Percentiles rank a stretch among this genome's conserved stretches.
Evolutionary conservation across 92 coral and sea anemone species (phyloP).

Genomic region (Epizoanthus rinbou): DNA sequence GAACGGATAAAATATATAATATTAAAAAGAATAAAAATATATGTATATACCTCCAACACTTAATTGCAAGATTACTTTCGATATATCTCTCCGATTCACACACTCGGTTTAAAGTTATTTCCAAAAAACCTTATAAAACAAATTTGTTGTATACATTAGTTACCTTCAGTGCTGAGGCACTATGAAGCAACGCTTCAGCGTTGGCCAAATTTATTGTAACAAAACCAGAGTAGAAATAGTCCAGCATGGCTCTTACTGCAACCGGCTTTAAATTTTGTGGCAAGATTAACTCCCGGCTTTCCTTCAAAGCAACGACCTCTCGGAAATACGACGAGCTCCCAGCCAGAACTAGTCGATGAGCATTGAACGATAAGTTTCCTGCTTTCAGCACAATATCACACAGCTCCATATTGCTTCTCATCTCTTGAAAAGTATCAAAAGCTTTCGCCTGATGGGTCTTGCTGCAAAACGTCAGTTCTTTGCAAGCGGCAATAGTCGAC

Average conservation of each 20-base stretch:
- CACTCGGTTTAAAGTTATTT: no score
- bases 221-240: conserved; percentile 82
- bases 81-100: no score
- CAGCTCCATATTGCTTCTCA: conserved; percentile 78
- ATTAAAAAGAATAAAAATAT: no score
- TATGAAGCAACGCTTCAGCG: conserved; percentile 63
- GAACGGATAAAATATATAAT: no score
- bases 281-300: conserved; percentile 43
- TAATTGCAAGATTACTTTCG: no score
- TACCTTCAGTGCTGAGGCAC: conserved; percentile 80
- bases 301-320: conserved; percentile 33
- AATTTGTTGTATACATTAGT: neutral
- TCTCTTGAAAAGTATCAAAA: conserved; percentile 66
- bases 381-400: conserved; percentile 80
- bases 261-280: conserved; percentile 67
- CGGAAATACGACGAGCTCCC: conserved; percentile 83
- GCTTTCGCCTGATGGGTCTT: conserved; percentile 32
- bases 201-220: conserved; percentile 53
- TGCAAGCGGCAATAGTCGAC: neutral
- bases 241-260: conserved; percentile 69
- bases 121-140: neutral
- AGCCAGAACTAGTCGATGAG: conserved; percentile 80
- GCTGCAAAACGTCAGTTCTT: conserved; percentile 31
- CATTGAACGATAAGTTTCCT: conserved; percentile 70
- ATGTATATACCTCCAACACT: no score